Evolutionary conservation across 2,113 vertebrate genomes (phyloP), one percentile per base, ranked within the genome.

Genomic region (Verasper variegatus): DNA sequence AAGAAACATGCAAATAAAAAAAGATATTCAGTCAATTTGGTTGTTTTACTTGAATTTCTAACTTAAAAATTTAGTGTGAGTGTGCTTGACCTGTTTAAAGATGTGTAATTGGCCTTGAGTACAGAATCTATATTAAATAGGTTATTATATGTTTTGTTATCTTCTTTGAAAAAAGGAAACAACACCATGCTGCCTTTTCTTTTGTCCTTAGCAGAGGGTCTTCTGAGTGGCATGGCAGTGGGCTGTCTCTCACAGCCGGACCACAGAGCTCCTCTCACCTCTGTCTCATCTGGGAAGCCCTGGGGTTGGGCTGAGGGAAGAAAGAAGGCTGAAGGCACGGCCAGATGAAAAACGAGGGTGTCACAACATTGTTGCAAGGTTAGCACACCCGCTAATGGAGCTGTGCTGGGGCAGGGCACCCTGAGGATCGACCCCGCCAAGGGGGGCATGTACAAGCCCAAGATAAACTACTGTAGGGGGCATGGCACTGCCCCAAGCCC

Each of bases 331-430:
- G 84, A 91, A 94, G 93, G 92, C 90, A 80, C 82, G 85, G 89
- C 88, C 86, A 91, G 91, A 93, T 95, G 94, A 96, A 95, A 95
- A 95, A 94, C 93, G 93, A 94, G 94, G 93, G 93, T 94, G 93
- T 95, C 95, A 95, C 91, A 84, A 91, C 90, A 93, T 95, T 95
- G 94, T 95, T 96, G 95, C 94, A 95, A 96, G 95, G 97, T 97
- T 96, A 96, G 95, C 95, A 96, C 95, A 96, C 93, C 89, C 92
- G 88, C 92, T 95, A 96, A 95, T 95, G 93, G 93, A 95, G 94
- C 80, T 92, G 90, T 92, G 91, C 90, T 90, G 89, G 83, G 93
- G 87, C 92, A 90, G 93, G 93, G 92, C 88, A 83, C 94, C 91
- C 92, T 78, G 14, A 90, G 90, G 92, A 93, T 93, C 86, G 88